A percentile compares a stretch with the other conserved stretches of the same genome.
Evolutionary conservation across 2,888 invertebrate genomes (phyloP).

Genomic region (Eulithis prunata): DNA sequence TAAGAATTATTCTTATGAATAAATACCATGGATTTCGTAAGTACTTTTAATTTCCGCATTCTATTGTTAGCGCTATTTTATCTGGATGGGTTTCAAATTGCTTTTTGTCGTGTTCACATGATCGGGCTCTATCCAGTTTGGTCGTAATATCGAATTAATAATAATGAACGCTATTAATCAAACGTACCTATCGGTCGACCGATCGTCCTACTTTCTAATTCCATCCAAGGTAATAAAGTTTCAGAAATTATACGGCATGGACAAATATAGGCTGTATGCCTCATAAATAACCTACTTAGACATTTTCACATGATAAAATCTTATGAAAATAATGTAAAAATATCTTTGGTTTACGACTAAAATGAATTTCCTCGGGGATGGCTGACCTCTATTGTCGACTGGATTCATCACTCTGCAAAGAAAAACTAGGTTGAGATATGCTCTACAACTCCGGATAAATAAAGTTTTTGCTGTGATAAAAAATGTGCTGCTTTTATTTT

Average conservation of each 20-base stretch:
- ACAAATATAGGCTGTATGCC: not conserved
- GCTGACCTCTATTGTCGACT: slow-evolving; percentile 39
- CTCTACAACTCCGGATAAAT: slow-evolving; percentile 34
- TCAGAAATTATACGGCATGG: not conserved
- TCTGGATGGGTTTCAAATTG: slow-evolving; percentile 65
- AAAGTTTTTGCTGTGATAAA: slow-evolving; percentile 1
- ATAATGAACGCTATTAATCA: slow-evolving; percentile 37
- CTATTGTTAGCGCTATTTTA: slow-evolving; percentile 56
- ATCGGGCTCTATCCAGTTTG: slow-evolving; percentile 58
- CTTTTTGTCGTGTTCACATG: slow-evolving; percentile 65
- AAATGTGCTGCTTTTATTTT: not conserved
- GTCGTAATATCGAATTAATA: slow-evolving; percentile 41
- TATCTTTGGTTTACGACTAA: slow-evolving; percentile 26
- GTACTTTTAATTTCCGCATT: slow-evolving; percentile 63
- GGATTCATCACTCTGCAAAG: slow-evolving; percentile 39
- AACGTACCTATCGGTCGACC: slow-evolving; percentile 26
- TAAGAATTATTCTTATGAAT: slow-evolving; percentile 65
- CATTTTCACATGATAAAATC: not conserved
- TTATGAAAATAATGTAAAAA: slow-evolving; percentile 7
- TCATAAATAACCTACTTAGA: not conserved
- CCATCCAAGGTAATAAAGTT: not conserved
- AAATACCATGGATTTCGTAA: slow-evolving; percentile 59
- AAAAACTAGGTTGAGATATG: slow-evolving; percentile 41
- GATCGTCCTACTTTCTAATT: slow-evolving; percentile 25
- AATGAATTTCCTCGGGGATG: slow-evolving; percentile 30